Conservation (phyloP, 2,113 vertebrate species). For the Sturnus vulgaris region DNA sequence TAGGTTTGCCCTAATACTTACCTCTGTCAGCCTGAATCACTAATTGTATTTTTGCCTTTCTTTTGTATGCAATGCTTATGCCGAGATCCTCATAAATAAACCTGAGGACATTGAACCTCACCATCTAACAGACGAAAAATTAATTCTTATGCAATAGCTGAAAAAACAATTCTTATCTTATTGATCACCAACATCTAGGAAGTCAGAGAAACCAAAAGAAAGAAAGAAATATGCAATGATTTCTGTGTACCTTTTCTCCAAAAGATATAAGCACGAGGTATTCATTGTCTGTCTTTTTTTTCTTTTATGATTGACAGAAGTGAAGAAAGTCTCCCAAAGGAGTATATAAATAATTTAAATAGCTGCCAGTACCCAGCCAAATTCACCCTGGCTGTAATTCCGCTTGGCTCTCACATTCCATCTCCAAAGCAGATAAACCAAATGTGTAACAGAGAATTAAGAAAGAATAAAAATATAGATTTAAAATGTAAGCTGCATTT, state of each 20-base stretch:
- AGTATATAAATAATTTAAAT: conserved; percentile 40
- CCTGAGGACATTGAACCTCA: neutral
- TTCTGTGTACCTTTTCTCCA: neutral
- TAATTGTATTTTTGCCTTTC: neutral
- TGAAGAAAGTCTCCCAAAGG: neutral
- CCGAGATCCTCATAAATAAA: neutral
- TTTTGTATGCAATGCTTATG: neutral
- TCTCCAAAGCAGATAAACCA: neutral
- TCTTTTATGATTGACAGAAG: neutral
- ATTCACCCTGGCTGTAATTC: neutral
- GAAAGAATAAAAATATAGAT: neutral
- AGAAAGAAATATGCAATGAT: neutral
- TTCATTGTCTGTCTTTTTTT: neutral
- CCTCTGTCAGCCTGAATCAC: neutral
- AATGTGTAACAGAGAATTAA: neutral
- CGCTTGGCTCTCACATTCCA: neutral
- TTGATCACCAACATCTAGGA: neutral
- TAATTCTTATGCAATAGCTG: neutral
- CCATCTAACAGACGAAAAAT: neutral
- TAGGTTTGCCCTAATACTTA: neutral
- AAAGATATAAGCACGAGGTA: neutral
- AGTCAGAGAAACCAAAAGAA: neutral
- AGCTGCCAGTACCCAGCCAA: neutral
- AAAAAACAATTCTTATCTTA: neutral
- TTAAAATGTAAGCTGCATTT: neutral